Evolutionary conservation across 1,140 invertebrate genomes (phyloP).

Genomic region (Mercenaria mercenaria): DNA sequence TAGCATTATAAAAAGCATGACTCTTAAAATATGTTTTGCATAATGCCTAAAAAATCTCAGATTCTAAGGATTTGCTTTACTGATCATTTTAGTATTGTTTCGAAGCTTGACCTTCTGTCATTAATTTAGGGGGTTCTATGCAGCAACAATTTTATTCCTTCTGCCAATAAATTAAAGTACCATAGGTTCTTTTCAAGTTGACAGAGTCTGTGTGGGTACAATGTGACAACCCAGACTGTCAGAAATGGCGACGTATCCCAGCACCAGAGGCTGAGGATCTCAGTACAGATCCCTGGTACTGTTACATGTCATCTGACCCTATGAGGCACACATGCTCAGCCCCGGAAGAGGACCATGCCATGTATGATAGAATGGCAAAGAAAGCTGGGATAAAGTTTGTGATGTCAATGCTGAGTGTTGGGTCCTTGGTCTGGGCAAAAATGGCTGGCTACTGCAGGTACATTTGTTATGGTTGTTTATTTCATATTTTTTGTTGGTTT

Average conservation of each 20-base stretch:
- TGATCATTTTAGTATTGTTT: too few species aligned
- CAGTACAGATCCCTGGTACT: slow-evolving; percentile 73
- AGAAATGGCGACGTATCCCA: slow-evolving; percentile 78
- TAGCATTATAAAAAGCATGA: too few species aligned
- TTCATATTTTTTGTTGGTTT: too few species aligned
- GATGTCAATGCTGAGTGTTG: slow-evolving; percentile 71
- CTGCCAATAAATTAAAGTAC: too few species aligned
- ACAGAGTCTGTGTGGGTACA: slow-evolving; percentile 77
- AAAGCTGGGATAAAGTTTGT: slow-evolving; percentile 74
- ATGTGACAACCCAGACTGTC: slow-evolving; percentile 78
- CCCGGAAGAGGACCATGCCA: slow-evolving; percentile 72
- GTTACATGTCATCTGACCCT: slow-evolving; percentile 75
- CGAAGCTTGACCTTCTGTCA: too few species aligned
- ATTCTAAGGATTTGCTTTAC: too few species aligned
- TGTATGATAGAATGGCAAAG: slow-evolving; percentile 76
- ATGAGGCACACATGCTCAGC: slow-evolving; percentile 65
- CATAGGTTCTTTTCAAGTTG: slow-evolving; percentile 67
- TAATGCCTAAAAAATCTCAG: too few species aligned
- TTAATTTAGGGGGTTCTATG: too few species aligned
- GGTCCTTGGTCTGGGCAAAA: slow-evolving; percentile 79
- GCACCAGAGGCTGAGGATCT: slow-evolving; percentile 39
- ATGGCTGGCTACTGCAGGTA: slow-evolving; percentile 81
- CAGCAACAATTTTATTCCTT: too few species aligned
- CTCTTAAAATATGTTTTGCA: too few species aligned
- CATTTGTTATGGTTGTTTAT: background rate